Percentiles rank a stretch among this genome's conserved stretches.
Conservation (phyloP, 2,797 vertebrate genomes). For the Antennarius maculatus region DNA sequence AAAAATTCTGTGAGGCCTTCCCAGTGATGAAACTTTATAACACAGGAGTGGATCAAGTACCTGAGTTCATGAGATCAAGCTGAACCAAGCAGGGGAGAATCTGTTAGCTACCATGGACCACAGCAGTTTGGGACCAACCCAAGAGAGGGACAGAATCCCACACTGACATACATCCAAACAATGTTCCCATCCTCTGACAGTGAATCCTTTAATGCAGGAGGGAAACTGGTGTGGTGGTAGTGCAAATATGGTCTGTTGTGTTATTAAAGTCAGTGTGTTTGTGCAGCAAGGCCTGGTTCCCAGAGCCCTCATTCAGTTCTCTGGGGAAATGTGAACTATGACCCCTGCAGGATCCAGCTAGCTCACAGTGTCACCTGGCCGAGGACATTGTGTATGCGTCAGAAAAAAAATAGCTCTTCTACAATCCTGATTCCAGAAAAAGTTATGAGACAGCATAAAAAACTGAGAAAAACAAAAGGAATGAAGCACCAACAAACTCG, state of each 20-base stretch:
- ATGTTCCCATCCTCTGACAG: slow-evolving; percentile 54
- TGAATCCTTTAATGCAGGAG: slow-evolving; percentile 58
- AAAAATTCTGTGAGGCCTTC: no score
- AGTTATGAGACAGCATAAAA: background rate
- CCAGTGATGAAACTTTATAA: no score
- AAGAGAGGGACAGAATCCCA: slow-evolving; percentile 31
- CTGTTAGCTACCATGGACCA: slow-evolving; percentile 29
- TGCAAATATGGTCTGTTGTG: slow-evolving; percentile 65
- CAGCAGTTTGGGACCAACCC: slow-evolving; percentile 27
- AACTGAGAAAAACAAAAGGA: no score
- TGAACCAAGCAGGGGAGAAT: slow-evolving; percentile 36
- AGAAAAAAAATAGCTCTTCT: background rate
- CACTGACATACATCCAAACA: slow-evolving; percentile 15
- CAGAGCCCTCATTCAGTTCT: slow-evolving; percentile 56
- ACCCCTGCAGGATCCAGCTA: slow-evolving; percentile 38
- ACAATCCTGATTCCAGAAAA: background rate
- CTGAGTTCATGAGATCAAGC: slow-evolving; percentile 6
- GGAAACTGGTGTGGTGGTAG: slow-evolving; percentile 64
- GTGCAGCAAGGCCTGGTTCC: slow-evolving; percentile 67
- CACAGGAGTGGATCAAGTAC: no score
- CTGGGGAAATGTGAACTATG: slow-evolving; percentile 60
- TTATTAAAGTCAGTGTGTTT: slow-evolving; percentile 68
- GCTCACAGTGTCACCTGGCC: slow-evolving; percentile 50
- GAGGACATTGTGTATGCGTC: background rate
- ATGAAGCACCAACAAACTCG: no score